These are phyloP conservation scores for Scaptomyza tumidula DNA, from an alignment of 2,888 invertebrate genomes.

Conservation along the genomic window DNA sequence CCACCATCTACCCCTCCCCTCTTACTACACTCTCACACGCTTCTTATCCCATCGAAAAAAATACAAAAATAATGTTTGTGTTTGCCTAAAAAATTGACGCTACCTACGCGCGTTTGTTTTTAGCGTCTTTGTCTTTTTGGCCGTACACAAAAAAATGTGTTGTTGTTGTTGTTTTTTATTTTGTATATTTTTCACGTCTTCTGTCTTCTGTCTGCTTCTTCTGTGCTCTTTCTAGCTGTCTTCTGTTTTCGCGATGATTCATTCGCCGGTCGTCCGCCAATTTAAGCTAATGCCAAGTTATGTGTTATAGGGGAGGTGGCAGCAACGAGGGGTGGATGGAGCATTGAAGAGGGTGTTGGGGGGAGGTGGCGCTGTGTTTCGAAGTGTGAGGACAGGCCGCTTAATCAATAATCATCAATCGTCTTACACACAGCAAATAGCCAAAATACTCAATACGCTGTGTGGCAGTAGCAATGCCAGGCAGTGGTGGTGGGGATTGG, in stretches of 20 bases:
- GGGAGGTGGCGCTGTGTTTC: neutral
- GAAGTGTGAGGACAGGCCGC: conserved; percentile 16
- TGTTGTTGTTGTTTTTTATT: conserved; percentile 15
- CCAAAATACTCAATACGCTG: conserved; percentile 24
- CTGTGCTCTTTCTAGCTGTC: conserved; percentile 3
- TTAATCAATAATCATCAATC: conserved; percentile 77
- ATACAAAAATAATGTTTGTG: conserved; percentile 16
- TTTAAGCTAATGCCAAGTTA: conserved; percentile 36
- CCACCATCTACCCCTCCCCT: too few relatives aligned
- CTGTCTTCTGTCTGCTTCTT: neutral
- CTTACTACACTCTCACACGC: neutral
- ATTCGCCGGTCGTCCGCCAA: conserved; percentile 57
- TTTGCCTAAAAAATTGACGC: conserved; percentile 76
- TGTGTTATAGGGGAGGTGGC: neutral
- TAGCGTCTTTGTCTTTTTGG: conserved; percentile 55
- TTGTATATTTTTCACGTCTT: conserved; percentile 57
- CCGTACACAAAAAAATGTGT: neutral
- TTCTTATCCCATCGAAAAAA: neutral
- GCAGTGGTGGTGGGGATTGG: neutral
- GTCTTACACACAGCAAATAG: conserved; percentile 69
- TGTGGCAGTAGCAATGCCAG: neutral
- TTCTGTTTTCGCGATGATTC: conserved; percentile 58
- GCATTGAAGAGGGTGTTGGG: neutral
- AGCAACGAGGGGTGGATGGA: neutral
- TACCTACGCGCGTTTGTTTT: conserved; percentile 75